Conservation (phyloP, 1,140 invertebrate species). For the Drosophila nebulosa region DNA sequence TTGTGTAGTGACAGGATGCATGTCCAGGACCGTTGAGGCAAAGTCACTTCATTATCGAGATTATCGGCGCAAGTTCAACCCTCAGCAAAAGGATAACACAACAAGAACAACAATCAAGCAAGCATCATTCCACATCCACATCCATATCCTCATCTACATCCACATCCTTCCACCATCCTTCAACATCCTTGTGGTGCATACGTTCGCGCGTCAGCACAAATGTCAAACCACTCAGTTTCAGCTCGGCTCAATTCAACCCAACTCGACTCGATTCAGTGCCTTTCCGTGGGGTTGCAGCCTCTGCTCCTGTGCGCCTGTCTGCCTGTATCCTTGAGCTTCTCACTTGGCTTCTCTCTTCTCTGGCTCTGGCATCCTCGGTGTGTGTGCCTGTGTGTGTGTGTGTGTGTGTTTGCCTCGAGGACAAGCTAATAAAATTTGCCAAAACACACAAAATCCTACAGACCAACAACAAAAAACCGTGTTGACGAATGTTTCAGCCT, state of each 20-base stretch:
- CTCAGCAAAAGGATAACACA: constrained; percentile 27
- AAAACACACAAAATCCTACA: constrained; percentile 44
- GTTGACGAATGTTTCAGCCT: constrained; percentile 46
- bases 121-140: constrained; percentile 14
- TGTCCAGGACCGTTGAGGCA: constrained; percentile 56
- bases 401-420: constrained; percentile 45
- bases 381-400: not conserved
- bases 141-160: no score
- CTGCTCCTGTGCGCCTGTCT: constrained; percentile 64
- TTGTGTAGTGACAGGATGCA: constrained; percentile 56
- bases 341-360: constrained; percentile 4
- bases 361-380: not conserved
- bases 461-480: constrained; percentile 24
- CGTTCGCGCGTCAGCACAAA: constrained; percentile 78
- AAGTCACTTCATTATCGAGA: constrained; percentile 79
- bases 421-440: constrained; percentile 76
- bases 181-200: constrained; percentile 63
- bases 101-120: constrained; percentile 45
- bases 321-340: constrained; percentile 57
- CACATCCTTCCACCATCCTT: constrained; percentile 13
- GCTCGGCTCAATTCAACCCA: not conserved
- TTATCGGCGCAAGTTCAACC: constrained; percentile 77
- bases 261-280: constrained; percentile 17
- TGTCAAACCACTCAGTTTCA: constrained; percentile 74
- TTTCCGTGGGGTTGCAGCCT: constrained; percentile 16